Evolutionary conservation across 1,140 invertebrate genomes (phyloP), one percentile per base, ranked within the genome.

Genomic region (Ruditapes philippinarum): DNA sequence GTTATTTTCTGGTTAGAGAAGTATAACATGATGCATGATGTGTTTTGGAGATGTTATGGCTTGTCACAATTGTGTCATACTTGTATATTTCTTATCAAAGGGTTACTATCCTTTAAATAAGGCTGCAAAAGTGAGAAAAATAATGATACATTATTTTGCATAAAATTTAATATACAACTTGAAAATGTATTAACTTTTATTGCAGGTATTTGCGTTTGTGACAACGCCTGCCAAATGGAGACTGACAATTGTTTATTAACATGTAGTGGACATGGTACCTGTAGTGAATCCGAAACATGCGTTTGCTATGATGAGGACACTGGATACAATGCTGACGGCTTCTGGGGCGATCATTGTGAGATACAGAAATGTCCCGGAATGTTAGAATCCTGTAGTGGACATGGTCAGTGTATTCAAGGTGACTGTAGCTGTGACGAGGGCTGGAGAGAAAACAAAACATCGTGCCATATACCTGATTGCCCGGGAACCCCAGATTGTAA

Each of bases 401-500:
- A 89, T 60, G 91, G 91, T 54, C 74, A 70, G 11, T 91, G 91
- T 85, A 81, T 86, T 11, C 68, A 51, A 33, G 79, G 86, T 42
- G 51, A 22, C 14, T 91, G 91, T 84, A 74, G 57, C 11, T 91
- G 91, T 81, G 68, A 91, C 25, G 49, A 49, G 14, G 91, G 89
- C 19, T 91, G 91, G 91, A 88, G 33, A 51, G 86, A 89, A 88
- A 82, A 88, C 68, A 86, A 76, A 19, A 73, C 73, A 25, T 91
- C 83, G 40, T 94, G 93, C 82, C 85, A 93, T 31, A 38, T 91
- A 0, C 84, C 93, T 65, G 93, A 94, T 82, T 94, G 93, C 80
- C 93, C 93, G 19, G 93, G 93, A 0, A 84, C 76, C 25, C 93
- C 93, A 12, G 88, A 94, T 78, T 94, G 93, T 60, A 90, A 89